phyloP scores from a whole-genome alignment of 2,113 vertebrate species.

The Choloepus hoffmanni region DNA sequence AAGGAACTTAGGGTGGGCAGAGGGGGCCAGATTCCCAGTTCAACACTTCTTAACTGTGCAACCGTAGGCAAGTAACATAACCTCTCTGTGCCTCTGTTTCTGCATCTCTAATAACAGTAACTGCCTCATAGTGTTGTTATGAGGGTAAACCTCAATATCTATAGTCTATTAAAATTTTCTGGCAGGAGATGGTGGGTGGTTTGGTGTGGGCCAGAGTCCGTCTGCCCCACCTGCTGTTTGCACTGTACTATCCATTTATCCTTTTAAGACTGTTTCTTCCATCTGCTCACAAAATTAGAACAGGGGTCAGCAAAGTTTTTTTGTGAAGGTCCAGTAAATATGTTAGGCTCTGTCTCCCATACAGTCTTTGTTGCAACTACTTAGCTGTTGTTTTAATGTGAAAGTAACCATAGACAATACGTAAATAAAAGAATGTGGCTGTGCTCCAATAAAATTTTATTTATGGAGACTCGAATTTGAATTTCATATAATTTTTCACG shows the following conservation, averaged over 20 bases:
- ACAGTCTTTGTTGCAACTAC: not conserved
- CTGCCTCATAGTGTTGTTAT: not conserved
- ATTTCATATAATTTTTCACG: not conserved
- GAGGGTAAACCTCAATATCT: not conserved
- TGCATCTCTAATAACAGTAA: not conserved
- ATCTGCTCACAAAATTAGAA: not conserved
- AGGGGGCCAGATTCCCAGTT: not conserved
- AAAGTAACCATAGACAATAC: not conserved
- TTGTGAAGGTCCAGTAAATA: not conserved
- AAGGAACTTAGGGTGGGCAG: not conserved
- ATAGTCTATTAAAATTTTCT: not conserved
- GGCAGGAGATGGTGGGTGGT: not conserved
- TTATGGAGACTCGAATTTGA: constrained; percentile 29
- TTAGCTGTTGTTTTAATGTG: not conserved
- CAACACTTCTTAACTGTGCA: not conserved
- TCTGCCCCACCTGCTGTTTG: not conserved
- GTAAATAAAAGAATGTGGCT: not conserved
- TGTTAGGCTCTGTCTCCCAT: not conserved
- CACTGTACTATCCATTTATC: not conserved
- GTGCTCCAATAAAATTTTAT: constrained; percentile 8
- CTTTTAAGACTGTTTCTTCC: not conserved
- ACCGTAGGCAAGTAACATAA: not conserved
- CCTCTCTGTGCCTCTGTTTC: not conserved
- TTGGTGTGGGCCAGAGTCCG: not conserved
- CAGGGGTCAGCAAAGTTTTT: not conserved